phyloP scores from a whole-genome alignment of 2,113 vertebrate genomes.

The Salvelinus namaycush region DNA sequence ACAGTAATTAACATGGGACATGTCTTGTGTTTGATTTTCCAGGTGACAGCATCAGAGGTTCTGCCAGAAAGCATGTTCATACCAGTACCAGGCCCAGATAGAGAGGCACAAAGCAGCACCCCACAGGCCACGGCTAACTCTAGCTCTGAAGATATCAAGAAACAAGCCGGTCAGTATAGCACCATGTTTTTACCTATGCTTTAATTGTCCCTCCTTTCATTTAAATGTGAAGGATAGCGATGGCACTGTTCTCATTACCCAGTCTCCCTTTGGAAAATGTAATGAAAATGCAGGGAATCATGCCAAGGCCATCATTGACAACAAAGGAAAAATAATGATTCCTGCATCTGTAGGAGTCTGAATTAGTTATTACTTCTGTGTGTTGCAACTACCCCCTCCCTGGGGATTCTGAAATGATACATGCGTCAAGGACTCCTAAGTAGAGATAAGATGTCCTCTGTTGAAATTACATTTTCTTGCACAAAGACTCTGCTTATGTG shows the following conservation, averaged over 20 bases:
- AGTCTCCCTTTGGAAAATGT: slow-evolving; percentile 13
- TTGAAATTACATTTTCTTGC: slow-evolving; percentile 12
- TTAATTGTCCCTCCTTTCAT: not conserved
- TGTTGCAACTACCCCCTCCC: slow-evolving; percentile 4
- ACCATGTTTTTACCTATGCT: too few relatives aligned
- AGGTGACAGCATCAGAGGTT: slow-evolving; percentile 94
- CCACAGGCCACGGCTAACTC: slow-evolving; percentile 69
- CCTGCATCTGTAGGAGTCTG: slow-evolving; percentile 15
- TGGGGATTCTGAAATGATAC: slow-evolving; percentile 10
- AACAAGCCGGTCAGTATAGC: slow-evolving; percentile 84
- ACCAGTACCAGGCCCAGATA: slow-evolving; percentile 82
- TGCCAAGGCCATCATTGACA: slow-evolving; percentile 13
- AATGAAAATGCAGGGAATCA: slow-evolving; percentile 1
- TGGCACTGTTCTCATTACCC: slow-evolving; percentile 2
- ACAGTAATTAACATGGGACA: slow-evolving; percentile 37
- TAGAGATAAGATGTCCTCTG: slow-evolving; percentile 22
- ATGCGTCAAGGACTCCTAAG: slow-evolving; percentile 8
- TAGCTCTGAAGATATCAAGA: slow-evolving; percentile 80
- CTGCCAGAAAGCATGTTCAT: slow-evolving; percentile 98
- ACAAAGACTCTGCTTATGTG: slow-evolving; percentile 12
- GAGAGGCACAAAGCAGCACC: slow-evolving; percentile 73
- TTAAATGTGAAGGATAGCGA: not conserved
- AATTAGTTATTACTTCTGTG: slow-evolving; percentile 17
- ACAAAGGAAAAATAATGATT: slow-evolving; percentile 15
- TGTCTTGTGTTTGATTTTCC: slow-evolving; percentile 56